Conservation (phyloP, 2,113 vertebrate species). For the Lamprotornis superbus region DNA sequence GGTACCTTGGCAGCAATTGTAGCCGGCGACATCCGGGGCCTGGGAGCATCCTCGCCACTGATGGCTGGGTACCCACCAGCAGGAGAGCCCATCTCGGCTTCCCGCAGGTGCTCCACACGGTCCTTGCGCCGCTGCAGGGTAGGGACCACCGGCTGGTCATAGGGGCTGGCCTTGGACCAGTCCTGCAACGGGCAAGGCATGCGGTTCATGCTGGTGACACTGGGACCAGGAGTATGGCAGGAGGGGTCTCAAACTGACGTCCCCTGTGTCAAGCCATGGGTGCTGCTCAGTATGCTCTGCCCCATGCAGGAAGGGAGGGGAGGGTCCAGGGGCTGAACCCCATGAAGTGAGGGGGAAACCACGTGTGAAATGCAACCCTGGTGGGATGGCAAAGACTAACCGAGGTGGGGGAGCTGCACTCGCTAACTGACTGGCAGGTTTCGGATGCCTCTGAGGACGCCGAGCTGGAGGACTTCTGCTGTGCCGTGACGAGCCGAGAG, state of each 20-base stretch:
- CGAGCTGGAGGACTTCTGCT: constrained; percentile 96
- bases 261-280: rapidly evolving
- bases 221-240: rapidly evolving
- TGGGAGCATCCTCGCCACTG: constrained; percentile 74
- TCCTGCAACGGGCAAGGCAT: constrained; percentile 74
- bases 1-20: constrained; percentile 88
- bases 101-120: constrained; percentile 83
- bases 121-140: constrained; percentile 91
- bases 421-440: constrained; percentile 96
- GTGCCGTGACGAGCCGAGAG: constrained; percentile 10
- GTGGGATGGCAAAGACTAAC: constrained; percentile 78
- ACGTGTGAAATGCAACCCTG: rapidly evolving
- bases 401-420: constrained; percentile 96
- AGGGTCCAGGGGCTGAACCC: background rate
- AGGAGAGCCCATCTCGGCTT: constrained; percentile 73
- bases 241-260: background rate
- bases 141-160: constrained; percentile 81
- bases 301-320: background rate
- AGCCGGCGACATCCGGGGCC: constrained; percentile 84
- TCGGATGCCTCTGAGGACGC: constrained; percentile 97
- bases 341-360: background rate
- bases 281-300: background rate
- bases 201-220: background rate
- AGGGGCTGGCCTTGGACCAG: constrained; percentile 90
- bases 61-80: constrained; percentile 62